Evolutionary conservation across 2,888 invertebrate genomes (phyloP).

Genomic region (Drosophila mayaguana): DNA sequence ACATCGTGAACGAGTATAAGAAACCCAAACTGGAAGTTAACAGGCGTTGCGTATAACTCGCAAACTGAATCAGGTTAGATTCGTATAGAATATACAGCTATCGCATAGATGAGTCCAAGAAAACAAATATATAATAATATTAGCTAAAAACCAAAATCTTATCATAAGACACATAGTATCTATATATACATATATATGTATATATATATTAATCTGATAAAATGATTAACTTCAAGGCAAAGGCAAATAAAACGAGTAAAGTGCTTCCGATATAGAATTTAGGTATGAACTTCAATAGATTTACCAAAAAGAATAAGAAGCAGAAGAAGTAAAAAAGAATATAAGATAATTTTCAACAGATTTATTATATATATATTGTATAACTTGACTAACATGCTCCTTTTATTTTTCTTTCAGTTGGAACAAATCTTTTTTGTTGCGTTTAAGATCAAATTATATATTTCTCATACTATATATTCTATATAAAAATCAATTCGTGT

Average conservation of each 20-base stretch:
- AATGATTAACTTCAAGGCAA: slow-evolving; percentile 57
- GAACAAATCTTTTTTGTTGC: neutral
- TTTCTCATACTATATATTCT: slow-evolving; percentile 35
- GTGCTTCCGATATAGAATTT: slow-evolving; percentile 75
- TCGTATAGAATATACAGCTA: slow-evolving; percentile 30
- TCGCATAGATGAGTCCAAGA: slow-evolving; percentile 28
- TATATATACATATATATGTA: too few species aligned
- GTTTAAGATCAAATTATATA: neutral
- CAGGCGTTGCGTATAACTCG: slow-evolving; percentile 50
- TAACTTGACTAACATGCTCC: neutral
- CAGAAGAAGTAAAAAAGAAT: slow-evolving; percentile 4
- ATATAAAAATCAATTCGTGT: slow-evolving; percentile 60
- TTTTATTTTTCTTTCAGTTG: slow-evolving; percentile 17
- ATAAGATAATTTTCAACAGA: neutral
- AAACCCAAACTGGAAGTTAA: slow-evolving; percentile 51
- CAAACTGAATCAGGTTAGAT: slow-evolving; percentile 61
- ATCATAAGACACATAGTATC: slow-evolving; percentile 5
- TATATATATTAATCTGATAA: slow-evolving; percentile 35
- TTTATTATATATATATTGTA: neutral
- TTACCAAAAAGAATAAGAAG: slow-evolving; percentile 33
- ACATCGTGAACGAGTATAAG: slow-evolving; percentile 1
- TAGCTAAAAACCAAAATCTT: neutral
- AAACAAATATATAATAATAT: slow-evolving; percentile 17
- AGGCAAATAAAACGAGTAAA: slow-evolving; percentile 78
- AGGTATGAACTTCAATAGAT: slow-evolving; percentile 55